Base-by-base conservation (phyloP, 2,797 vertebrate species). In the Babyrousa celebensis region DNA sequence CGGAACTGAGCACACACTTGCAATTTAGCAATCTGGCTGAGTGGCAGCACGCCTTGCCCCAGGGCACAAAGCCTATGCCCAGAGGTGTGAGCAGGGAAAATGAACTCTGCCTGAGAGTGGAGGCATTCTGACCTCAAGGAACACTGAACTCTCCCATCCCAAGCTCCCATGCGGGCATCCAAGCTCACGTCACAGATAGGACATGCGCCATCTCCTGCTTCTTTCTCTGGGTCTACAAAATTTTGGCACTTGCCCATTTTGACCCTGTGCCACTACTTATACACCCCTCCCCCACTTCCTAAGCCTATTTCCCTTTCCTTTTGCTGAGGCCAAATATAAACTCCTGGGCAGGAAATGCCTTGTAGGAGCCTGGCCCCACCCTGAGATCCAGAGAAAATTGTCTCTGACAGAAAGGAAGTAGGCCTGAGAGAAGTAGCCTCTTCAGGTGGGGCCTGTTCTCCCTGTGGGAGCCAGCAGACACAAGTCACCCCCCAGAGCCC, bases 261-360 rank as follows among this genome's bases (percentile, higher is more conserved):
- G 96, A 96, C 2, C 5, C 25, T 0, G 12, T 96, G 84, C 89
- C 96, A 97, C 90, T 96, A 90, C 89, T 95, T 96, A 96, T 96
- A 95, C 79, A 93, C 67, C 96, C 96, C 85, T 54, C 79, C 25
- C 87, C 94, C 92, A 91, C 96, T 97, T 95, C 83, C 89, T 23
- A 79, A 23, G 12, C n/a, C 77, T 98, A 98, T 96, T 98, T 98
- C 97, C 94, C 74, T 98, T 98, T 97, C 95, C 97, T 97, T 97
- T 96, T 91, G n/a, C 93, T 89, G 86, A 95, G 75, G 96, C 98
- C 98, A 98, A 98, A 98, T 98, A 98, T 98, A 99, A 98, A 98
- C 96, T 97, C 95, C 88, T 54, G 65, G 96, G 95, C 98, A 99
- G 98, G 98, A 99, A 99, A 98, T 98, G 98, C 98, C 98, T 98